Conservation (phyloP, 2,797 vertebrate species). For the Bradypus variegatus region DNA sequence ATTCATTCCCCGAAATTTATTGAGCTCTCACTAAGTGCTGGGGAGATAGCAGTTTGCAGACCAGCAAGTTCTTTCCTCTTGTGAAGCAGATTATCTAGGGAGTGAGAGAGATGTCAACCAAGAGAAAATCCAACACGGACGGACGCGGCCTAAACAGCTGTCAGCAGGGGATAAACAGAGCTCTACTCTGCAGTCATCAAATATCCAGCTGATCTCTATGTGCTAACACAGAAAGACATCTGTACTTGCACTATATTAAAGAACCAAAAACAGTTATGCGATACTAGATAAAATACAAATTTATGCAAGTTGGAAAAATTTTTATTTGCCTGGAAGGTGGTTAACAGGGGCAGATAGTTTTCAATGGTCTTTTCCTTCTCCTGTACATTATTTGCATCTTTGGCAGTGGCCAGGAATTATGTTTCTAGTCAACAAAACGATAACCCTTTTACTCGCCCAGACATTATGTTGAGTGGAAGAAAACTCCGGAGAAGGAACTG, state of each 20-base stretch:
- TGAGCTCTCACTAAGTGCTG: not conserved
- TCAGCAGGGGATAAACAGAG: not conserved
- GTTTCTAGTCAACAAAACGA: not conserved
- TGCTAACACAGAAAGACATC: not conserved
- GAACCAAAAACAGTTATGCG: not conserved
- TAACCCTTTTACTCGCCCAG: not conserved
- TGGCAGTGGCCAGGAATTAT: not conserved
- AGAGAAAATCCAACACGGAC: not conserved
- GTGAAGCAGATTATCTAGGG: not conserved
- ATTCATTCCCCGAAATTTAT: not conserved
- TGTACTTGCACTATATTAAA: not conserved
- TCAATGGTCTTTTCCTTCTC: not conserved
- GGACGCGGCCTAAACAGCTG: not conserved
- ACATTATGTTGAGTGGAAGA: not conserved
- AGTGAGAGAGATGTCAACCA: not conserved
- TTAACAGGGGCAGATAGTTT: not conserved
- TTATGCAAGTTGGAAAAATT: not conserved
- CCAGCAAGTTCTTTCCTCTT: not conserved
- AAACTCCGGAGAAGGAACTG: not conserved
- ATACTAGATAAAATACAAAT: not conserved
- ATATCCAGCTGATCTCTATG: rapidly evolving
- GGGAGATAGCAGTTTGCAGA: not conserved
- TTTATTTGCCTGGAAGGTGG: not conserved
- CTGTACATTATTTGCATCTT: not conserved
- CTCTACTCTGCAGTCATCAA: rapidly evolving